Evolutionary conservation across 2,113 vertebrate species (phyloP), one percentile per base, ranked within the genome.

Genomic region (Zapornia atra): DNA sequence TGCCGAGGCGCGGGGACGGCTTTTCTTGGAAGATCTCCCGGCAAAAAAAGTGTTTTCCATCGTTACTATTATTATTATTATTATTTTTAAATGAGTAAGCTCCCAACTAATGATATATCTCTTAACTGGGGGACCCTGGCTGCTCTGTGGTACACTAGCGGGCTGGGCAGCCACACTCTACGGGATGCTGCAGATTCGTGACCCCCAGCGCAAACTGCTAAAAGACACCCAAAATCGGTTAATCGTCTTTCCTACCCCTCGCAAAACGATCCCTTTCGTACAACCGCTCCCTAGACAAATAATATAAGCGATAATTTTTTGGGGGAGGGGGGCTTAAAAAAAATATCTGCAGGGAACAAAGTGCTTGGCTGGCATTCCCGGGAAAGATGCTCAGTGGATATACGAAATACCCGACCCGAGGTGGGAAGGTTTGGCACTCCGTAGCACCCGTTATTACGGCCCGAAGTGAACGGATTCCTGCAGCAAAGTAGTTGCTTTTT

Each of bases 61-160:
- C 2, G 3, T 59, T 17, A 22, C 63, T 33, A 10, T 16, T 68
- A 6, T 34, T 71, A 11, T 42, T 34, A 42, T 42, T 42, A 42
- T 50, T 51, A 14, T 3, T 54, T 63, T 60, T 33, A 26, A 51
- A 44, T 28, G 4, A 60, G 8, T n/a, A 29, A 80, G 68, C 46
- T 73, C 36, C 40, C 46, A 24, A 1, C 22, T 80, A 29, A 33
- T 6, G 28, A 6, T 7, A 14, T 3, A 8, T n/a, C 21, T 0
- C 29, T 65, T 59, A 44, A 28, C 2, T 15, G 19, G 16, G 2
- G 18, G 16, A 38, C 11, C 9, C 21, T 1, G 9, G 16, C 22
- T 5, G 3, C 51, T 61, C 33, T 20, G 6, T 11, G 29, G 51
- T 1, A 50, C 79, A 31, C 12, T 82, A 18, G 51, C 18, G 14